Evolutionary conservation across 2,797 vertebrate genomes (phyloP).

Genomic region (Rallus crepitans): DNA sequence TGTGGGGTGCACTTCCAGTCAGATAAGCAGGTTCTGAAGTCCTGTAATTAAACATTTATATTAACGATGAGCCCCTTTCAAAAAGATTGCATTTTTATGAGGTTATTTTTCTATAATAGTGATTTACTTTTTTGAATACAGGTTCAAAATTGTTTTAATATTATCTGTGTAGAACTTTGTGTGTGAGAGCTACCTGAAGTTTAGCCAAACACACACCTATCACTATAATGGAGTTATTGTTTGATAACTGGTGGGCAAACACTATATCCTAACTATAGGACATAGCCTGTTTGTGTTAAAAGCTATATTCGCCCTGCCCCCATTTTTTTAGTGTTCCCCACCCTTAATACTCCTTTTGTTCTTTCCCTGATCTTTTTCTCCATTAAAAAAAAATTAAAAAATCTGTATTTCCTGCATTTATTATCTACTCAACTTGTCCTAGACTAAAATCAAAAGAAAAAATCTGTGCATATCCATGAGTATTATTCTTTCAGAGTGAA

Average conservation of each 20-base stretch:
- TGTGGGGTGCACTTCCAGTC: not conserved
- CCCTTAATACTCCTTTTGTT: not conserved
- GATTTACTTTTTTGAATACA: not conserved
- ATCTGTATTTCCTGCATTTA: not conserved
- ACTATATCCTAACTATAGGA: not conserved
- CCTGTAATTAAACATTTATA: not conserved
- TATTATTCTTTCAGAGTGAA: not conserved
- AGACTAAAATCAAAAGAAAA: not conserved
- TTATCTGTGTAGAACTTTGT: not conserved
- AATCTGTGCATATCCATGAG: not conserved
- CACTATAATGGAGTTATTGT: not conserved
- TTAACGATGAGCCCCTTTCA: not conserved
- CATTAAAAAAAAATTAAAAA: not conserved
- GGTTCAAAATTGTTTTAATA: not conserved
- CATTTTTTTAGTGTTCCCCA: not conserved
- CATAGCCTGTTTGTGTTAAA: not conserved
- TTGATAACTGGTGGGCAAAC: not conserved
- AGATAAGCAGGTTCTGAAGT: not conserved
- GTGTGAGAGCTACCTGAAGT: not conserved
- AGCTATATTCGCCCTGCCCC: not conserved
- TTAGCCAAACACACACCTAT: not conserved
- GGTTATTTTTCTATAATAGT: not conserved
- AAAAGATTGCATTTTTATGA: fast-evolving
- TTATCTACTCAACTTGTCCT: not conserved
- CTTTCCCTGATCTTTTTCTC: not conserved